Evolutionary conservation across 1,140 invertebrate species (phyloP), one percentile per base, ranked within the genome.

Genomic region (Cydia strobilella): DNA sequence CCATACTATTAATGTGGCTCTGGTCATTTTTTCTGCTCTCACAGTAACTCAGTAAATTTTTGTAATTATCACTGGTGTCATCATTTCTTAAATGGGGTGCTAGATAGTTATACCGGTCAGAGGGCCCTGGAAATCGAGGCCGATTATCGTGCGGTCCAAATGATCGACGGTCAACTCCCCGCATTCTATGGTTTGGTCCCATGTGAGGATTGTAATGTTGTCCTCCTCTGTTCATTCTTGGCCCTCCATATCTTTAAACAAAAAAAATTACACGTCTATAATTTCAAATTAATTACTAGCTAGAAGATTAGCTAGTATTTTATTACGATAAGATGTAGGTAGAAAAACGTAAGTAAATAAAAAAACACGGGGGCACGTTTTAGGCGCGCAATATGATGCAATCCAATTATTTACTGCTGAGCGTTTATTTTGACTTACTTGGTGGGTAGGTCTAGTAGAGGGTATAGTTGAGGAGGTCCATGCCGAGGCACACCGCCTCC

Each of bases 1-100:
- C 89, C 82, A 87, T 86, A 66, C 80, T 90, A 74, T 91, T 91
- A 39, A 87, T 76, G 74, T 82, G 82, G 75, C 51, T 76, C 54
- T 72, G 39, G 51, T 86, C 81, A 77, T 54, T 73, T 78, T 76
- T 73, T 66, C 65, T 71, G 31, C 78, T 77, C 35, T 84, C 69
- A 80, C 84, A 85, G 72, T 77, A 83, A 51, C 75, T 80, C 39
- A 74, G 18, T 39, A 77, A 18, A 25, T 83, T 76, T 42, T 79
- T 75, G 73, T 76, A 86, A 18, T 9, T 9, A 42, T 69, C 27
- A 20, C 27, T 39, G n/a, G 31, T 18, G 65, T 69, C 31, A 10
- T 69, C 18, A 10, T 69, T n/a, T 27, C 65, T 39, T 65, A 65
- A 35, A 35, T 69, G 65, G 23, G 31, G 25, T 6, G 65, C 35